Evolutionary conservation across 2,797 vertebrate species (phyloP).

Genomic region (Chelidonichthys spinosus): DNA sequence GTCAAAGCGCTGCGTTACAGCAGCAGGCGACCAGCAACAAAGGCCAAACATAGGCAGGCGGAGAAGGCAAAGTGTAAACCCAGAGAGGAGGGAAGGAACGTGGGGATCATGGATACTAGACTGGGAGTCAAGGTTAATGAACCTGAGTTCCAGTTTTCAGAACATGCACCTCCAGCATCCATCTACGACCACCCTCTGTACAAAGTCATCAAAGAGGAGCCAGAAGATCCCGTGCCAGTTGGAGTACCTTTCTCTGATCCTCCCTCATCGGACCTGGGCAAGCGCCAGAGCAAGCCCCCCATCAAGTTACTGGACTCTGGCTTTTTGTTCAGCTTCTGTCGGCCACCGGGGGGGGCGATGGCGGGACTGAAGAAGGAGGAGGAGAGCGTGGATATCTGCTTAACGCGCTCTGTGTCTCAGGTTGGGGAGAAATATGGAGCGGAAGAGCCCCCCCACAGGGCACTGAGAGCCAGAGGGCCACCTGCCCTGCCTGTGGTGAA

Average conservation of each 20-base stretch:
- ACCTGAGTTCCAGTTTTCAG: constrained; percentile 54
- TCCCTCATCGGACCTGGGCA: constrained; percentile 83
- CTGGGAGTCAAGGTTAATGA: constrained; percentile 43
- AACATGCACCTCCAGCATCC: constrained; percentile 52
- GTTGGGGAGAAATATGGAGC: constrained; percentile 53
- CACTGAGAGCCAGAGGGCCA: constrained; percentile 63
- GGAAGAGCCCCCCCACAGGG: constrained; percentile 56
- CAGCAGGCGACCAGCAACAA: constrained; percentile 64
- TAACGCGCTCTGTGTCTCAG: constrained; percentile 81
- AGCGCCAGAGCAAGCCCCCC: constrained; percentile 88
- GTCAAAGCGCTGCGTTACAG: constrained; percentile 71
- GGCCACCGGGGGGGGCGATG: constrained; percentile 74
- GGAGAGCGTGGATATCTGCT: constrained; percentile 85
- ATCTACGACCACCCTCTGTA: constrained; percentile 82
- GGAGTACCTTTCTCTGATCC: constrained; percentile 68
- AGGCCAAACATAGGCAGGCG: constrained; percentile 58
- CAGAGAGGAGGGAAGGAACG: constrained; percentile 57
- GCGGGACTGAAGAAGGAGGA: constrained; percentile 84
- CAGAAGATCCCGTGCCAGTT: constrained; percentile 82
- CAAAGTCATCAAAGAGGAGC: constrained; percentile 86
- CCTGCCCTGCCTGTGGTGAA: constrained; percentile 65
- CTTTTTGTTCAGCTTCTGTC: constrained; percentile 86
- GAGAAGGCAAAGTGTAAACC: constrained; percentile 36
- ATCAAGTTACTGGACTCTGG: constrained; percentile 87
- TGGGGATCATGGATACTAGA: constrained; percentile 21